Percentiles rank a stretch among this genome's conserved stretches.
phyloP scores from a whole-genome alignment of 2,888 invertebrate species.

The Melieria picta region DNA sequence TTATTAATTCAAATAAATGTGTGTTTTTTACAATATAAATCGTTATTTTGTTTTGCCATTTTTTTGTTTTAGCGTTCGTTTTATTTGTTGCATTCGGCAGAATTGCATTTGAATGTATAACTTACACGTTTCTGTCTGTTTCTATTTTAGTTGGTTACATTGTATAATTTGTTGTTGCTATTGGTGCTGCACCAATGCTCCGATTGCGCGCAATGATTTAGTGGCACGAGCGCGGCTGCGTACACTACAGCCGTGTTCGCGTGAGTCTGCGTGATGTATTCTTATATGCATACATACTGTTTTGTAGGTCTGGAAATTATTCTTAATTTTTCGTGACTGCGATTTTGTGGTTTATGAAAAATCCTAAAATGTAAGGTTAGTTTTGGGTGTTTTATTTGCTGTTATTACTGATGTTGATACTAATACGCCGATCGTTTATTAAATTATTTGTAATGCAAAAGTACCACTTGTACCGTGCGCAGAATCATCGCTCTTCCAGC shows the following conservation, averaged over 20 bases:
- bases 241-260: background rate
- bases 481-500: constrained; percentile 88
- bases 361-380: constrained; percentile 8
- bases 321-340: too few relatives aligned
- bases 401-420: background rate
- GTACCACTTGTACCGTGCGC: background rate
- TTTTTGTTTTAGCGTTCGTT: background rate
- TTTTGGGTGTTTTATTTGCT: constrained; percentile 16
- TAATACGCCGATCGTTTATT: constrained; percentile 3
- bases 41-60: background rate
- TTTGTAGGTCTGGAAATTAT: background rate
- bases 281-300: background rate
- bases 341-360: constrained; percentile 20
- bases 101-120: background rate
- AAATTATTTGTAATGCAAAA: background rate
- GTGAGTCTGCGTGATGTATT: background rate
- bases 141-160: constrained; percentile 10
- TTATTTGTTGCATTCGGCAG: background rate
- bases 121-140: constrained; percentile 1
- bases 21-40: background rate
- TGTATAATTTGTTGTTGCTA: background rate
- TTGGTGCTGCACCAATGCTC: background rate
- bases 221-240: too few relatives aligned
- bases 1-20: too few relatives aligned
- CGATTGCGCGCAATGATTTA: background rate